Conservation (phyloP, 2,797 vertebrate genomes). For the Sardinella longiceps region DNA sequence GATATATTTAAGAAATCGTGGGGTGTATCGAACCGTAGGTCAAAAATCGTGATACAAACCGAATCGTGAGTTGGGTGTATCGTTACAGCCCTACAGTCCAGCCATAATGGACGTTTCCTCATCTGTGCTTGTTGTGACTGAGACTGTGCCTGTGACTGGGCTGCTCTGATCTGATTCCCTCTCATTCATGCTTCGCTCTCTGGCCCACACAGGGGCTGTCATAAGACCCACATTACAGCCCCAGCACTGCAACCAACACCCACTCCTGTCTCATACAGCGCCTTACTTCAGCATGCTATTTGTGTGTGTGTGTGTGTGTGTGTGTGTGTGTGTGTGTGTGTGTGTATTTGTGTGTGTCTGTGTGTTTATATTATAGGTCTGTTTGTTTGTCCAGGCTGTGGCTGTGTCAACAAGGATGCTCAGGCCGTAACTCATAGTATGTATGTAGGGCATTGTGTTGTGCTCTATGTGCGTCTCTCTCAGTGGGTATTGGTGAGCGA, state of each 20-base stretch:
- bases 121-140: neutral
- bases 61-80: too few relatives aligned
- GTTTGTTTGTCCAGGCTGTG: conserved; percentile 3
- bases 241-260: too few relatives aligned
- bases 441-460: neutral
- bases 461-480: neutral
- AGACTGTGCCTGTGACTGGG: too few relatives aligned
- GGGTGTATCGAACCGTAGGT: too few relatives aligned
- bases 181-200: neutral
- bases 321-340: neutral
- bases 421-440: neutral
- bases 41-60: too few relatives aligned
- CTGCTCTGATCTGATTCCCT: neutral
- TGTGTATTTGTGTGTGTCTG: neutral
- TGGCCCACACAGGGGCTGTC: too few relatives aligned
- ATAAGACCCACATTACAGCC: neutral
- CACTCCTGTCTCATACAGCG: too few relatives aligned
- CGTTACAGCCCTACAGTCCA: too few relatives aligned
- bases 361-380: neutral
- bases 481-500: neutral
- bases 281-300: too few relatives aligned
- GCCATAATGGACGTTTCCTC: neutral
- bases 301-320: neutral
- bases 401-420: neutral
- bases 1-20: too few relatives aligned